These are phyloP conservation scores for Mustelus asterias DNA, from an alignment of 2,113 vertebrate species.

Conservation along the genomic window DNA sequence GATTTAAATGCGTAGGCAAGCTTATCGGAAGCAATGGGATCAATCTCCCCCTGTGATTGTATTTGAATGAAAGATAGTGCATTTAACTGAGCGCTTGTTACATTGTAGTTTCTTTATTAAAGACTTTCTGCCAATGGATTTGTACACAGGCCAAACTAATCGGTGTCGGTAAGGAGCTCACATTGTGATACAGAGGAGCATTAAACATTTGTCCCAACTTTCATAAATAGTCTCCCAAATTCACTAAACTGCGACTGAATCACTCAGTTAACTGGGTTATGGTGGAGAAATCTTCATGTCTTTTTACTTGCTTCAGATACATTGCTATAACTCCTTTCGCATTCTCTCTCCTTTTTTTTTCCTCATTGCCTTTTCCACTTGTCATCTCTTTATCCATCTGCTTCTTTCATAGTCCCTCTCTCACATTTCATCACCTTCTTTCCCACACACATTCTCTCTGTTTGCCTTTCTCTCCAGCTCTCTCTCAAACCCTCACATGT, in stretches of 20 bases:
- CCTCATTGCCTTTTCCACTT: not conserved
- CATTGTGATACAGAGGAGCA: not conserved
- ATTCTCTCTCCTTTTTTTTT: not conserved
- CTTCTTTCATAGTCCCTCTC: not conserved
- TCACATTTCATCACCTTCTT: not conserved
- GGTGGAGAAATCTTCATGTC: not conserved
- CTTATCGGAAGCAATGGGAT: not conserved
- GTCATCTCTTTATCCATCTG: not conserved
- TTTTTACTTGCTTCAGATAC: not conserved
- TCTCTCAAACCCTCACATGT: not conserved
- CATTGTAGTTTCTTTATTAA: not conserved
- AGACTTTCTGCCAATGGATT: not conserved
- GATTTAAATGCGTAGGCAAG: not conserved
- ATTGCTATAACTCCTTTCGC: not conserved
- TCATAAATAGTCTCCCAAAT: not conserved
- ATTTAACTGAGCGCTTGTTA: not conserved
- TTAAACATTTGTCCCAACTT: not conserved
- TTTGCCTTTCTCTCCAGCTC: not conserved
- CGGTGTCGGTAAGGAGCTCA: not conserved
- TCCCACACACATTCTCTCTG: not conserved
- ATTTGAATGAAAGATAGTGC: no score
- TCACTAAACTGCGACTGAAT: not conserved
- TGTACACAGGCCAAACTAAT: not conserved
- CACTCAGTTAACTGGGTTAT: not conserved
- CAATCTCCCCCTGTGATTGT: not conserved